Evolutionary conservation across 2,113 vertebrate species (phyloP).

Genomic region (Cyanoramphus novaezelandiae): DNA sequence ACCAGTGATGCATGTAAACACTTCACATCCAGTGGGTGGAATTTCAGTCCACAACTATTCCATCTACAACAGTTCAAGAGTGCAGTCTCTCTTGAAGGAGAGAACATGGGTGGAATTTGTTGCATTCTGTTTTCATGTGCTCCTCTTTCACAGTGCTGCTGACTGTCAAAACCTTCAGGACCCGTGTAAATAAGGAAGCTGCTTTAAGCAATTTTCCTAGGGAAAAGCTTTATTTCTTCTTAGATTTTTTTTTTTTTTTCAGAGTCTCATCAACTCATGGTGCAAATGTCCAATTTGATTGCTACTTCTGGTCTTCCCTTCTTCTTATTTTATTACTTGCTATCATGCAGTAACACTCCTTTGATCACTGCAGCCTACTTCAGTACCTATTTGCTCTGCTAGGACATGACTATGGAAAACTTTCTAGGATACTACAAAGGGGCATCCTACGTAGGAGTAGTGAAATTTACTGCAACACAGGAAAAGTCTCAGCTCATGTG

Average conservation of each 20-base stretch:
- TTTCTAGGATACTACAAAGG: background rate
- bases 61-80: background rate
- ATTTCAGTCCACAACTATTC: background rate
- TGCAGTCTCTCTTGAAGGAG: rapidly evolving
- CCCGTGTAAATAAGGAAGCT: background rate
- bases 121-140: background rate
- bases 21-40: background rate
- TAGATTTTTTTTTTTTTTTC: background rate
- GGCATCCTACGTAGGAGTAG: background rate
- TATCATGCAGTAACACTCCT: background rate
- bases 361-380: background rate
- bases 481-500: background rate
- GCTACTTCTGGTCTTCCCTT: background rate
- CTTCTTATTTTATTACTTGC: background rate
- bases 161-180: background rate
- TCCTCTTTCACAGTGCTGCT: background rate
- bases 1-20: rapidly evolving
- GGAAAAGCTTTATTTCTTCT: background rate
- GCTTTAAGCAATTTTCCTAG: background rate
- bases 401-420: background rate
- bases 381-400: background rate
- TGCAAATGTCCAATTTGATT: background rate
- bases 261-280: background rate
- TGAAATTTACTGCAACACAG: background rate
- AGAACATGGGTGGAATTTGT: background rate